Base-by-base conservation (phyloP, 2,113 vertebrate species). In the Lathamus discolor region DNA sequence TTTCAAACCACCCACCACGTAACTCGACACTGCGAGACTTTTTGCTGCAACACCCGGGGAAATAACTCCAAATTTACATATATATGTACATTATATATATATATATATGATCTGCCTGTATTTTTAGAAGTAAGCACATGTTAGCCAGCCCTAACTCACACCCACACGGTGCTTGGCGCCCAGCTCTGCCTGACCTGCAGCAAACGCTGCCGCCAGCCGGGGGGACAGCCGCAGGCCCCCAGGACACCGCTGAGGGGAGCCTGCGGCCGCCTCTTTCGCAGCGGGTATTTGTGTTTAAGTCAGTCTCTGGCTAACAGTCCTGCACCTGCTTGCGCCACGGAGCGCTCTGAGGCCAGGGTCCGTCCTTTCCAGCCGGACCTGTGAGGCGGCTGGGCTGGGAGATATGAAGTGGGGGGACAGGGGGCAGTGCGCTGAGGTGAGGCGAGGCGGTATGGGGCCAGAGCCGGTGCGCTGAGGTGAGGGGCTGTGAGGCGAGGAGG, bases 71-170 rank as follows among this genome's bases (percentile, higher is more conserved):
- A 37, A 59, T 59, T 59, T 59, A 35, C 13, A 35, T 35, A 23
- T 35, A 23, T 35, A 59, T 59, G 22, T 15, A 35, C 33, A n/a
- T n/a, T n/a, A n/a, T 10, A n/a, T 20, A 23, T 35, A 35, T 59
- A 57, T 19, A 44, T 52, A 31, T 54, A 31, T 18, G 22, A 51
- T 22, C 33, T 15, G 22, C 13, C 86, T 41, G 35, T 49, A 78
- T 95, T 95, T 93, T 86, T 54, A 46, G 80, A 95, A 95, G 84
- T 27, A 92, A 86, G 92, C 78, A 59, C 83, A 94, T 29, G 4
- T 33, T 39, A 41, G 22, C 39, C 87, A 64, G 52, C 72, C 10
- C 3, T 13, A 74, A 17, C n/a, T 39, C 46, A n/a, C 75, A 16
- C 24, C 52, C 51, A 4, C 2, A 10, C 33, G 2, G 23, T 10